Conservation (phyloP, 2,797 vertebrate species). For the Sebastes hubbsi region DNA sequence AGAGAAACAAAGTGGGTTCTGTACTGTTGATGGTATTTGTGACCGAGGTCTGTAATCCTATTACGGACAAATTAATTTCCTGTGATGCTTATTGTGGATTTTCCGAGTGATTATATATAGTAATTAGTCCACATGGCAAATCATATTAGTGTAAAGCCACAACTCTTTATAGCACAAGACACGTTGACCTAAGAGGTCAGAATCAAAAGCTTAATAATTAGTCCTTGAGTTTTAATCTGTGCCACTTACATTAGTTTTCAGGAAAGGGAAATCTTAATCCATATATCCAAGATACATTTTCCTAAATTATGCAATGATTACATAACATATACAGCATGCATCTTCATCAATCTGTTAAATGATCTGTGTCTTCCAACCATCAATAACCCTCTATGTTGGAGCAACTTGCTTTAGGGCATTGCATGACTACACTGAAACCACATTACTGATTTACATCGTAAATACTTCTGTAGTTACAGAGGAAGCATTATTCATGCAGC, state of each 20-base stretch:
- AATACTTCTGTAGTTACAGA: background rate
- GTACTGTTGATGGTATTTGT: constrained; percentile 34
- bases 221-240: background rate
- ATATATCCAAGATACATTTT: background rate
- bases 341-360: background rate
- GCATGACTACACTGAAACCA: background rate
- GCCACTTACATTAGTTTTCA: background rate
- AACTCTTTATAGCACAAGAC: background rate
- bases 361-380: background rate
- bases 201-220: background rate
- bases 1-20: background rate
- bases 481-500: background rate
- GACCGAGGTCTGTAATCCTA: constrained; percentile 47
- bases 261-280: too few species aligned
- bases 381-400: background rate
- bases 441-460: background rate
- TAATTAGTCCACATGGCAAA: constrained; percentile 45
- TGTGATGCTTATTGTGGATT: constrained; percentile 37
- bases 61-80: constrained; percentile 43
- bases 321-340: background rate
- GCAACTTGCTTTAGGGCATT: background rate
- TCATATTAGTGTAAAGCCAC: constrained; percentile 36
- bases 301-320: background rate
- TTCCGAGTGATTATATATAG: constrained; percentile 30
- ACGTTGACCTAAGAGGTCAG: background rate